Evolutionary conservation across 1,140 invertebrate genomes (phyloP), one percentile per base, ranked within the genome.

Genomic region (Trachelipus rathkii): DNA sequence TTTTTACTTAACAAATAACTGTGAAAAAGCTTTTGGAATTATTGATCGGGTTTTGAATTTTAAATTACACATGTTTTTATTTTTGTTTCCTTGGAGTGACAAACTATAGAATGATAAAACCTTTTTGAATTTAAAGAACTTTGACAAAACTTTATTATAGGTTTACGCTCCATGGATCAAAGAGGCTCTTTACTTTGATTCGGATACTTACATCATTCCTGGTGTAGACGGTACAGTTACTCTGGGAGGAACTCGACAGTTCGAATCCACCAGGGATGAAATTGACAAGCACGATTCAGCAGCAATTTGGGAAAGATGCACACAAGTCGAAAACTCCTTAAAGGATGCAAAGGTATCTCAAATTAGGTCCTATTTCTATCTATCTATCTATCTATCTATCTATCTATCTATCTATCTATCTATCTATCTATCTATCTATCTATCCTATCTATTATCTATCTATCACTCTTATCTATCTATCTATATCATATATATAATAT

Each of bases 151-250:
- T 33, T 33, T 33, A 60, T 82, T 82, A 46, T 79, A 92, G 91
- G 91, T 93, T 0, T 88, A 89, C 80, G 95, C 95, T 11, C 94
- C 95, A 0, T 96, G 94, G 94, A 85, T 97, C 7, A 95, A 95
- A 86, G 91, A 89, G 0, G 94, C 93, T 44, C 92, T 93, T 83
- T 95, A 94, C 82, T 90, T 89, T 0, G 93, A 95, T 82, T 87
- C 89, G 72, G 92, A 94, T 81, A 92, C 92, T 0, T 97, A 96
- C 83, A 88, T 96, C 9, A 89, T 96, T 74, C 95, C 95, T 7
- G 91, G 92, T 89, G 82, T 89, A 87, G 21, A 89, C 89, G 50
- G 50, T 15, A 13, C 84, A 15, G 86, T 90, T n/a, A 95, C 94
- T 3, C 83, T 97, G 3, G 95, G 95, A 7, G 95, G 95, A 0